Evolutionary conservation across 2,888 invertebrate genomes (phyloP).

Genomic region (Nycteola revayana): DNA sequence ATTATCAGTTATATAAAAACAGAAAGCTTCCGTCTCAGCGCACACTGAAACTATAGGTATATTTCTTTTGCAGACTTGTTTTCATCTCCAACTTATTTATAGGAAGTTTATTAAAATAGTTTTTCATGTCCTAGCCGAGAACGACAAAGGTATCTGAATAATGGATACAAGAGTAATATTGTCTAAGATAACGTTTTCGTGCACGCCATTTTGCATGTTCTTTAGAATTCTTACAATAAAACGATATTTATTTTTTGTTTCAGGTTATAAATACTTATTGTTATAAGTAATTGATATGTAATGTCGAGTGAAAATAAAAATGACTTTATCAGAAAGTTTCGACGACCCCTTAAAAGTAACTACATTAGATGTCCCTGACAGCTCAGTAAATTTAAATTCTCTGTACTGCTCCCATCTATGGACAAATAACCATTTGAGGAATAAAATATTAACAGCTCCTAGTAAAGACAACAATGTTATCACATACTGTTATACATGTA

Average conservation of each 20-base stretch:
- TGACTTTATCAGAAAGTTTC: slow-evolving; percentile 55
- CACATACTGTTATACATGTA: slow-evolving; percentile 68
- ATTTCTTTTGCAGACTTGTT: no score
- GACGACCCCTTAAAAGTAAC: slow-evolving; percentile 45
- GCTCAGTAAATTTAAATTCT: slow-evolving; percentile 58
- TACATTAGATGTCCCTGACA: slow-evolving; percentile 36
- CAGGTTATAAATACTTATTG: slow-evolving; percentile 34
- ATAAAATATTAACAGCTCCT: slow-evolving; percentile 52
- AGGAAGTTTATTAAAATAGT: no score
- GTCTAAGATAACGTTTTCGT: no score
- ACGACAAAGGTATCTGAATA: no score
- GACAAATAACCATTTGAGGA: slow-evolving; percentile 61
- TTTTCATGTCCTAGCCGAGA: no score
- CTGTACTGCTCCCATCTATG: slow-evolving; percentile 71
- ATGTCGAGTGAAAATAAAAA: slow-evolving; percentile 25
- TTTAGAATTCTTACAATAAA: neutral
- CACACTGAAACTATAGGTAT: no score
- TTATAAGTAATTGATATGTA: slow-evolving; percentile 7
- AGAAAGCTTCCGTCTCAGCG: no score
- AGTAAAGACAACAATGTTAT: slow-evolving; percentile 50
- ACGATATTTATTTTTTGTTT: slow-evolving; percentile 19
- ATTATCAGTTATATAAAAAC: no score
- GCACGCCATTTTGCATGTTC: no score
- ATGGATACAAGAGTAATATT: no score
- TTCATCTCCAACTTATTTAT: no score